Base-by-base conservation (phyloP, 2,797 vertebrate species). In the Hoplostethus atlanticus region DNA sequence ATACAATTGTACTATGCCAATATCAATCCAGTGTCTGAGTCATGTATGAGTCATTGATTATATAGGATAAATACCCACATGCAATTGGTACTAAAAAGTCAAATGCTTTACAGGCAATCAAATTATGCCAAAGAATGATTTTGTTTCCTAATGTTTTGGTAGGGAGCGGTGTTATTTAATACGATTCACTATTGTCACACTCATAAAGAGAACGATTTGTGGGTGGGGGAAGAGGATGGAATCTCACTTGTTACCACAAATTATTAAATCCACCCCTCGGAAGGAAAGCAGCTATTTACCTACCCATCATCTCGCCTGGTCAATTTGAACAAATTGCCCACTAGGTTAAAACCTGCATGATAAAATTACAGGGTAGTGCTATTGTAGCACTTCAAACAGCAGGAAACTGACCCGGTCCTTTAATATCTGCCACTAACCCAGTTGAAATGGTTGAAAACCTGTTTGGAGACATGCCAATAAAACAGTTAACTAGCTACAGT, bases 331-430 rank as follows among this genome's bases (percentile, higher is more conserved):
- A 73, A 71, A 78, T 76, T 58, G 58, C 60, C 38, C 46, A 13
- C 53, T 65, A 47, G 55, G 75, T 44, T 77, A 48, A 28, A 62
- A 61, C 57, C 72, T 64, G 31, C 9, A 16, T 10, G 7, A 21
- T 31, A 31, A 69, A 86, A 82, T 84, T 59, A 77, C 48, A 71
- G 64, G 79, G 21, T 83, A 70, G 44, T 66, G 53, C 66, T 52
- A 59, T 59, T 62, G 28, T 50, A 30, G 55, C 64, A 38, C 40
- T 59, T 64, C 13, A 72, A 62, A 62, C 74, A 46, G 13, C 71
- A 75, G 59, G 75, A 25, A 53, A 47, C 50, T 0, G 1, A 58
- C 13, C 44, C 11, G 17, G 55, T 57, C 55, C 9, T n/a, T 46
- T 72, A n/a, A 53, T 60, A 46, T 58, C 57, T 12, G 12, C 47